Percentiles rank a stretch among this genome's conserved stretches.
Evolutionary conservation across 1,140 invertebrate genomes (phyloP).

Genomic region (Brachionus calyciflorus): DNA sequence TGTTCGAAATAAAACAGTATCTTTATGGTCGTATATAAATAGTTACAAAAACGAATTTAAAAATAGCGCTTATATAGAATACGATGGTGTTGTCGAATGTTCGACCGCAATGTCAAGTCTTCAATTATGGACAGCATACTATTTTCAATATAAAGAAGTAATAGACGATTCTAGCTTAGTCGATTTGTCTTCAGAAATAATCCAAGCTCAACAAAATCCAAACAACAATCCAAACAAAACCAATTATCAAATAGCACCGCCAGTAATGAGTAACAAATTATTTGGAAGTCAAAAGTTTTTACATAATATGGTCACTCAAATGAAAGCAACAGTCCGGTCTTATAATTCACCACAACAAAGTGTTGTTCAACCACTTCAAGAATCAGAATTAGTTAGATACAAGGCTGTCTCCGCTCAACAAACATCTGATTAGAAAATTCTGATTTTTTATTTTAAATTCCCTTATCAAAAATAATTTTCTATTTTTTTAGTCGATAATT

Average conservation of each 20-base stretch:
- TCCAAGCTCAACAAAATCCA: conserved; percentile 2
- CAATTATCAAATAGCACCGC: not conserved
- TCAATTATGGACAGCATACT: conserved; percentile 26
- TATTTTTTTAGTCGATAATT: too few relatives aligned
- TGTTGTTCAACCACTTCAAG: not conserved
- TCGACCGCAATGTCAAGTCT: conserved; percentile 8
- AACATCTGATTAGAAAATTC: not conserved
- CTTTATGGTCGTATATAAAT: conserved; percentile 93
- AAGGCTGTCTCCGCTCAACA: not conserved
- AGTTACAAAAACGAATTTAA: conserved; percentile 77
- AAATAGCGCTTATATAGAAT: conserved; percentile 66
- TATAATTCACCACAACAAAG: not conserved
- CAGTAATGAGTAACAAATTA: not conserved
- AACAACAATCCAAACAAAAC: not conserved
- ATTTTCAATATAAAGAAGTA: conserved; percentile 12
- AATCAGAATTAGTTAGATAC: not conserved
- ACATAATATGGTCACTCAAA: conserved; percentile 2
- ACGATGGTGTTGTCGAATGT: conserved; percentile 12
- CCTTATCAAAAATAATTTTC: too few relatives aligned
- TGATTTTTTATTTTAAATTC: conserved; percentile 12
- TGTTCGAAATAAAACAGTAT: conserved; percentile 71
- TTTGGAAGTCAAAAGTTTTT: not conserved
- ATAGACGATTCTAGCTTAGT: conserved; percentile 19
- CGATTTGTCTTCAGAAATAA: not conserved
- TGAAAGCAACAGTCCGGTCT: conserved; percentile 21